phyloP scores from a whole-genome alignment of 2,888 invertebrate species.

The Drosophila paranaensis region DNA sequence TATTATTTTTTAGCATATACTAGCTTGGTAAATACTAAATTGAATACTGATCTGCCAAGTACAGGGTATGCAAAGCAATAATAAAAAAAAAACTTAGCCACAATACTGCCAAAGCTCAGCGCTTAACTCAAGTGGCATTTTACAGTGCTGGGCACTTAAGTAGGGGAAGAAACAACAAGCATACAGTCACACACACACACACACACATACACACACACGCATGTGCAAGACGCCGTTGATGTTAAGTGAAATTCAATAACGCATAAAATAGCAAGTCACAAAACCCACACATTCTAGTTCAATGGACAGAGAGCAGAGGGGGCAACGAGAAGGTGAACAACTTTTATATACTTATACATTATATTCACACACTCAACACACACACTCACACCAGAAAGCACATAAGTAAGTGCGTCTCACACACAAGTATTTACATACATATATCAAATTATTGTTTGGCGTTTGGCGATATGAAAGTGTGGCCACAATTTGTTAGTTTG shows the following conservation, averaged over 20 bases:
- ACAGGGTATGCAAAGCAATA: conserved; percentile 21
- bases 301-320: not conserved
- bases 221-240: conserved; percentile 51
- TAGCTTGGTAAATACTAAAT: not conserved
- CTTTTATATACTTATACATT: conserved; percentile 29
- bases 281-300: conserved; percentile 26
- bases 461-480: conserved; percentile 13
- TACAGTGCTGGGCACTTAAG: conserved; percentile 51
- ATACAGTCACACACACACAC: conserved; percentile 5
- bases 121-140: conserved; percentile 60
- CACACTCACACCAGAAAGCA: not conserved
- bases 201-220: conserved; percentile 7
- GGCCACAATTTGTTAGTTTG: conserved; percentile 28
- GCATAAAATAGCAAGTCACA: conserved; percentile 74
- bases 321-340: not conserved
- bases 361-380: conserved; percentile 1
- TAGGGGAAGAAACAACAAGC: conserved; percentile 30
- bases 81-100: conserved; percentile 25
- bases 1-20: too few relatives aligned
- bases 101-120: conserved; percentile 30
- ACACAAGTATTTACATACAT: conserved; percentile 19
- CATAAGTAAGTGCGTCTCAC: conserved; percentile 12
- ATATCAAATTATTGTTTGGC: conserved; percentile 48
- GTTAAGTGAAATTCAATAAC: conserved; percentile 80
- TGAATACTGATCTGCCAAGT: not conserved